Percentiles rank a stretch among this genome's conserved stretches.
These are phyloP conservation scores for Lepidurus couesii DNA, from an alignment of 1,140 invertebrate species.

Conservation along the genomic window DNA sequence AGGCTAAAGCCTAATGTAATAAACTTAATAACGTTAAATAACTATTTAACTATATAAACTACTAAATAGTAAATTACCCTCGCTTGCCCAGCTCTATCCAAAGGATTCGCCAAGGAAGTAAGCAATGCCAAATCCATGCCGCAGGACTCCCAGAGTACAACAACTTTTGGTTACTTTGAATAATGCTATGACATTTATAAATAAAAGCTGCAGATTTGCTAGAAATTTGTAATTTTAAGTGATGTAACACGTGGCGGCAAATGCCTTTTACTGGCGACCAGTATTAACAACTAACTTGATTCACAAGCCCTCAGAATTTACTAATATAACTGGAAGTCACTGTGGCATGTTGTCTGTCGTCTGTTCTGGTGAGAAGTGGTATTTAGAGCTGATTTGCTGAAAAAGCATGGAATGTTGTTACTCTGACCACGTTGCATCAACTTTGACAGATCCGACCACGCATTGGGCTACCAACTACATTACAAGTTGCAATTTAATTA, in stretches of 20 bases:
- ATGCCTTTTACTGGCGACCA: not conserved
- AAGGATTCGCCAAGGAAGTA: conserved; percentile 26
- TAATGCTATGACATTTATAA: not conserved
- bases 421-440: conserved; percentile 14
- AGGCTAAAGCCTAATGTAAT: conserved; percentile 45
- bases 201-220: not conserved
- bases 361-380: not conserved
- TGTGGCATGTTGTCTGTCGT: not conserved
- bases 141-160: not conserved
- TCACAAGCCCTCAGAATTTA: not conserved
- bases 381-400: not conserved
- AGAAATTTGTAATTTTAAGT: not conserved
- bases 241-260: not conserved
- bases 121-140: conserved; percentile 31
- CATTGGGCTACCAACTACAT: conserved; percentile 6
- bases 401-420: conserved; percentile 3
- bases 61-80: conserved; percentile 1
- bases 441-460: not conserved
- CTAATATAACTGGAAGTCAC: not conserved
- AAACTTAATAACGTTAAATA: not conserved
- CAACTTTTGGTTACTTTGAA: not conserved
- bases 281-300: not conserved
- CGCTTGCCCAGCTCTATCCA: conserved; percentile 27
- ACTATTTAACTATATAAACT: not conserved
- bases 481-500: not conserved